Evolutionary conservation across 1,140 invertebrate species (phyloP), one percentile per base, ranked within the genome.

Genomic region (Latrodectus geometricus): DNA sequence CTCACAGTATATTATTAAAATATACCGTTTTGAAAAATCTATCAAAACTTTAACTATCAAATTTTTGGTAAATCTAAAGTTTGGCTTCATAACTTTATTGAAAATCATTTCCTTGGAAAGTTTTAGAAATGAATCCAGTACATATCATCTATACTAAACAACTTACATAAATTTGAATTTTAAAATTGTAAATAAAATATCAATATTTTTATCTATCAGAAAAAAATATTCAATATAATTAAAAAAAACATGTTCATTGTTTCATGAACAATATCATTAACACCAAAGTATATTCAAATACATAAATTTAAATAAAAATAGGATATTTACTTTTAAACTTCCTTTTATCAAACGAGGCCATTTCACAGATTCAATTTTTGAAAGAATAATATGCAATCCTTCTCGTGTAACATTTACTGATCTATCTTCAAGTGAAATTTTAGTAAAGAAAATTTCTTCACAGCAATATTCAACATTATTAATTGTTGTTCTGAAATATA

Each of bases 291-390:
- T 35, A 35, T 35, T 69, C 8, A 21, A 69, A 21, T 21, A 69
- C 3, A 69, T 11, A 69, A 69, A n/a, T 11, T 61, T 14, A 14
- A 4, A 61, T 8, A 61, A 61, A 61, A 8, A 14, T 17, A 61
- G 54, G 11, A 11, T 35, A 35, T 35, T 35, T 69, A 69, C 68
- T 69, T 69, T 69, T 69, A 23, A 21, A 69, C 20, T 21, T 20
- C 74, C 49, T 23, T 80, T 69, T 49, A 49, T 74, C 8, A 83
- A 50, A 50, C 56, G 80, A 48, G 73, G 73, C 82, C 82, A 84
- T 69, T 61, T 84, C 52, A 4, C 17, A 15, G 8, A 4, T 69
- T 66, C 70, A n/a, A 48, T 35, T 21, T 84, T 84, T 0, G 21
- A 17, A 9, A 84, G 15, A 54, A 35, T 15, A 11, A 84, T 23